A percentile compares a stretch with the other conserved stretches of the same genome.
phyloP scores from a whole-genome alignment of 2,113 vertebrate genomes.

The Gymnogyps californianus region DNA sequence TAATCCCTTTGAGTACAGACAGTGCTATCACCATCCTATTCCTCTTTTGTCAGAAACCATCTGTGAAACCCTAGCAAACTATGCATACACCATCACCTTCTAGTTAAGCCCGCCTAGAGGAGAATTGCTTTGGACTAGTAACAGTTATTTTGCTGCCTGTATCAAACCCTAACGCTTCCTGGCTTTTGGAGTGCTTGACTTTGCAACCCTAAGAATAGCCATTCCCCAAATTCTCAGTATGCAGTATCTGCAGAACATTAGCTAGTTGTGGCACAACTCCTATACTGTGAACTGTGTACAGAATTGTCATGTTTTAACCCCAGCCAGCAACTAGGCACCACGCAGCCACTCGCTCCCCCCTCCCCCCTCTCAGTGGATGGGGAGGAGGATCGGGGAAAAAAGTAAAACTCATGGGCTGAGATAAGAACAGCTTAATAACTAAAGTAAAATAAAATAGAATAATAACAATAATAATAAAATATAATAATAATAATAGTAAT shows the following conservation, averaged over 20 bases:
- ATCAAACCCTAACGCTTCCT: not conserved
- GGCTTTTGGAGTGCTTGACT: not conserved
- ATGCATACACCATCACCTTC: not conserved
- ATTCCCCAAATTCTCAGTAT: not conserved
- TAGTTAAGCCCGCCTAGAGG: not conserved
- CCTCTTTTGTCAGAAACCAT: not conserved
- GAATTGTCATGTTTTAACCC: not conserved
- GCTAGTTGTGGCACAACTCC: not conserved
- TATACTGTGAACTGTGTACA: not conserved
- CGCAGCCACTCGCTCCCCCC: no score
- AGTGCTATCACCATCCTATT: not conserved
- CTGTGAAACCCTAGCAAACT: not conserved
- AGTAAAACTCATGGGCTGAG: no score
- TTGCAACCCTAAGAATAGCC: not conserved
- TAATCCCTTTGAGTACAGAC: not conserved
- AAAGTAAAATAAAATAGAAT: no score
- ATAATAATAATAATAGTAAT: no score
- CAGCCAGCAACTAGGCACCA: no score
- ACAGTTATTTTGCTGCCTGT: not conserved
- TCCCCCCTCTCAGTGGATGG: no score
- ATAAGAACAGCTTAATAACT: no score
- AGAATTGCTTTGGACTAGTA: not conserved
- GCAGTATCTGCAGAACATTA: not conserved
- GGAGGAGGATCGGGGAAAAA: no score
- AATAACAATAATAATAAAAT: no score